Percentiles rank a stretch among this genome's conserved stretches.
Evolutionary conservation across 2,888 invertebrate genomes (phyloP).

Genomic region (Hipparchia semele): DNA sequence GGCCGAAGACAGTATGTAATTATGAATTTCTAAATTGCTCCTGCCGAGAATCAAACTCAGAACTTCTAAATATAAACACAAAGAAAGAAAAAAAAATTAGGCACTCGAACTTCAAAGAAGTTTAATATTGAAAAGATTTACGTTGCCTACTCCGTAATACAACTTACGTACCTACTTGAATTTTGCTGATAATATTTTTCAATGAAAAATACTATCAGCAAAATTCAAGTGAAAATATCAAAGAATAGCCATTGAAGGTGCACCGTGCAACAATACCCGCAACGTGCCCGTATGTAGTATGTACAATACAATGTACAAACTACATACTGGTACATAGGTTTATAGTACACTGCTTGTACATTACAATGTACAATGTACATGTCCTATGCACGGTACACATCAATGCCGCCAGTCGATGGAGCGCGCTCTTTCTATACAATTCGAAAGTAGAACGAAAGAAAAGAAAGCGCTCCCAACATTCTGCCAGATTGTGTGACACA

Average conservation of each 20-base stretch:
- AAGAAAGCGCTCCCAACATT: conserved; percentile 56
- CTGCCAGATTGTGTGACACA: conserved; percentile 48
- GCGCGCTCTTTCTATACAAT: conserved; percentile 54
- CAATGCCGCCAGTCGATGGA: conserved; percentile 40
- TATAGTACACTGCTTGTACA: neutral
- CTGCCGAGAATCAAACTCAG: no score
- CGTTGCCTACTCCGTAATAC: no score
- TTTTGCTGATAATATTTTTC: no score
- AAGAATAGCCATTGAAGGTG: conserved; percentile 4
- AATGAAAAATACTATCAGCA: neutral
- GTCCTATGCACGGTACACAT: conserved; percentile 44
- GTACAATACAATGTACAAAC: conserved; percentile 6
- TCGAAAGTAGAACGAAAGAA: conserved; percentile 59
- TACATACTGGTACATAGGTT: neutral
- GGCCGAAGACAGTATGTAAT: no score
- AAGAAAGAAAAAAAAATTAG: no score
- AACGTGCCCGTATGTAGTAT: neutral
- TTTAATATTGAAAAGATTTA: no score
- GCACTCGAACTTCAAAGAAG: no score
- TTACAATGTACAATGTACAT: conserved; percentile 58
- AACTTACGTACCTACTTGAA: no score
- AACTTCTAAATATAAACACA: no score
- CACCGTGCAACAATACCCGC: neutral
- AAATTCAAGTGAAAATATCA: neutral
- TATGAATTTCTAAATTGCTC: no score